A percentile compares a stretch with the other conserved stretches of the same genome.
These are phyloP conservation scores for Sceliomorpha sp. DNA, from an alignment of 2,888 invertebrate species.

Conservation along the genomic window DNA sequence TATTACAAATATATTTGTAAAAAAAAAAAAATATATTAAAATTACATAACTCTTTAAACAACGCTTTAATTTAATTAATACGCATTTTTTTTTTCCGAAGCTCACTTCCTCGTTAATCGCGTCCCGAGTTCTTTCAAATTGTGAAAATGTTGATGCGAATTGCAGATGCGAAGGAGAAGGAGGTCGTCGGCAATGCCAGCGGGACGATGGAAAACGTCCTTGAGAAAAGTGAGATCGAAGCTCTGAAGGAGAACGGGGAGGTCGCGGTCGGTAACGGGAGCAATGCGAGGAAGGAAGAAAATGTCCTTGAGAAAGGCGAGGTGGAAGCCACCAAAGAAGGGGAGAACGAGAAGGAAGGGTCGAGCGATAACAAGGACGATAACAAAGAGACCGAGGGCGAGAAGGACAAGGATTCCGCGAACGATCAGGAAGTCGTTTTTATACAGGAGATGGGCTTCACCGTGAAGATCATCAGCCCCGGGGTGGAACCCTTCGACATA, in stretches of 20 bases:
- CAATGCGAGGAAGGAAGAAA: conserved; percentile 67
- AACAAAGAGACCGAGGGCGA: conserved; percentile 64
- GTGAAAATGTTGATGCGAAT: conserved; percentile 9
- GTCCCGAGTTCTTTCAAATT: too few species aligned
- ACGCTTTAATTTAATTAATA: too few species aligned
- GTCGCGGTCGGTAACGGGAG: conserved; percentile 66
- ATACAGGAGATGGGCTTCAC: conserved; percentile 95
- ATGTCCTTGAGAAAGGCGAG: conserved; percentile 79
- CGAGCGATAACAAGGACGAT: conserved; percentile 61
- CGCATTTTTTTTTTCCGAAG: too few species aligned
- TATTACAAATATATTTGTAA: too few species aligned
- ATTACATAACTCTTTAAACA: too few species aligned
- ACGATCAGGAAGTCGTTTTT: conserved; percentile 89
- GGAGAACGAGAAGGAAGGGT: conserved; percentile 71
- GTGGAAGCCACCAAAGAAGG: conserved; percentile 80
- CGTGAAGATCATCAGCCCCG: conserved; percentile 96
- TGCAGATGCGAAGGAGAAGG: conserved; percentile 67
- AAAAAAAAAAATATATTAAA: too few species aligned
- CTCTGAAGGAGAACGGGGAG: conserved; percentile 68
- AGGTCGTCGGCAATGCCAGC: conserved; percentile 65
- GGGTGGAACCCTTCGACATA: conserved; percentile 94
- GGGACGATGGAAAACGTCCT: conserved; percentile 75
- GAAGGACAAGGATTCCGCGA: conserved; percentile 82
- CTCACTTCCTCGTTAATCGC: too few species aligned
- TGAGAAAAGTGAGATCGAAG: conserved; percentile 81